A percentile compares a stretch with the other conserved stretches of the same genome.
These are phyloP conservation scores for Anomalospiza imberbis DNA, from an alignment of 2,797 vertebrate species.

Conservation along the genomic window DNA sequence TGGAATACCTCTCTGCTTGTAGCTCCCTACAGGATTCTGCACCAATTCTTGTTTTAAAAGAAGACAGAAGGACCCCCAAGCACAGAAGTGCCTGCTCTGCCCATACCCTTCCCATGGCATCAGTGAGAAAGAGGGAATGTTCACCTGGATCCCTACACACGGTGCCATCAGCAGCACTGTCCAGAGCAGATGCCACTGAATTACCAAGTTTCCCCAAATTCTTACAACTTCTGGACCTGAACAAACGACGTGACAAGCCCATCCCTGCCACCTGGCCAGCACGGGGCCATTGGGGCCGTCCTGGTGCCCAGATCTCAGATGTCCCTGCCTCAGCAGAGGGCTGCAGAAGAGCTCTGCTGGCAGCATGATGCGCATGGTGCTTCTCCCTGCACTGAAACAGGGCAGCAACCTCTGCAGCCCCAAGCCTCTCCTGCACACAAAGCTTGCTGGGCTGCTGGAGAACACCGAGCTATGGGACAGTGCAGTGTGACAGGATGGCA, in stretches of 20 bases:
- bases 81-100: neutral
- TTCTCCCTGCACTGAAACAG: neutral
- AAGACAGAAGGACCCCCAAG: neutral
- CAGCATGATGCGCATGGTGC: rapidly evolving
- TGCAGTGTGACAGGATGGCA: neutral
- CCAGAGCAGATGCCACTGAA: neutral
- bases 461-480: neutral
- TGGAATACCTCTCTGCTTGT: neutral
- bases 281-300: neutral
- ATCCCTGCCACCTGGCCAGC: neutral
- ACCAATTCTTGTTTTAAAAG: neutral
- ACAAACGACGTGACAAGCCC: neutral
- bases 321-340: neutral
- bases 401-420: neutral
- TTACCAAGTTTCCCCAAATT: neutral
- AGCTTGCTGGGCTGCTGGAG: neutral
- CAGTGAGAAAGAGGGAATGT: neutral
- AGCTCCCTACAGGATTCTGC: neutral
- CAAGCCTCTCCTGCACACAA: neutral
- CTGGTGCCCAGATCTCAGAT: neutral
- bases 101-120: neutral
- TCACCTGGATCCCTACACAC: neutral
- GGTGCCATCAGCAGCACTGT: neutral
- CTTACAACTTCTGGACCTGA: neutral
- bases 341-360: neutral